These are phyloP conservation scores for Phoxinus dragarum DNA, from an alignment of 2,797 vertebrate species.

Conservation along the genomic window DNA sequence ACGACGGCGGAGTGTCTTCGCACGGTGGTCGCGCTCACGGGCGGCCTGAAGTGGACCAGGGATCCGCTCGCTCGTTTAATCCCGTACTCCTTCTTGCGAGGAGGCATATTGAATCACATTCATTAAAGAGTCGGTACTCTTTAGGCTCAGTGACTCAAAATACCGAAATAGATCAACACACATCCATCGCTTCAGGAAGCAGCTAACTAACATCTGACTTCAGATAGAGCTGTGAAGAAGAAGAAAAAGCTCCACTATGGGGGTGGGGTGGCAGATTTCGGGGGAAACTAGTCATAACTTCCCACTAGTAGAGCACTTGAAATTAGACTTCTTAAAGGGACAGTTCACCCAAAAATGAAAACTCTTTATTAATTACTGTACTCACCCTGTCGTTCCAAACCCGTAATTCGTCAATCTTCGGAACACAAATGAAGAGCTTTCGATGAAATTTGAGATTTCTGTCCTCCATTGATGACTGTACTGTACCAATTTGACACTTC, in stretches of 20 bases:
- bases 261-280: neutral
- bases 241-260: neutral
- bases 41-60: slow-evolving; percentile 64
- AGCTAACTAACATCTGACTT: neutral
- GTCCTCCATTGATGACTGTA: too few species aligned
- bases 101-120: slow-evolving; percentile 65
- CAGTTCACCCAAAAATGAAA: too few species aligned
- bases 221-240: neutral
- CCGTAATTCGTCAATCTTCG: too few species aligned
- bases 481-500: too few species aligned
- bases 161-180: slow-evolving; percentile 8
- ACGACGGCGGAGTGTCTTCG: slow-evolving; percentile 80
- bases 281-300: neutral
- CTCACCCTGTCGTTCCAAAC: too few species aligned
- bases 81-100: slow-evolving; percentile 67
- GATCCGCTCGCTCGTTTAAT: slow-evolving; percentile 61
- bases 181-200: slow-evolving; percentile 17
- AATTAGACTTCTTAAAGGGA: neutral
- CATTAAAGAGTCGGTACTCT: neutral
- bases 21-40: slow-evolving; percentile 62
- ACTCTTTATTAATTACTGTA: too few species aligned
- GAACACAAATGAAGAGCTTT: too few species aligned
- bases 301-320: neutral
- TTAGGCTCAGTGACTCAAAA: neutral
- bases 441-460: too few species aligned